phyloP scores from a whole-genome alignment of 2,888 invertebrate species.

The Lochmaea capreae region DNA sequence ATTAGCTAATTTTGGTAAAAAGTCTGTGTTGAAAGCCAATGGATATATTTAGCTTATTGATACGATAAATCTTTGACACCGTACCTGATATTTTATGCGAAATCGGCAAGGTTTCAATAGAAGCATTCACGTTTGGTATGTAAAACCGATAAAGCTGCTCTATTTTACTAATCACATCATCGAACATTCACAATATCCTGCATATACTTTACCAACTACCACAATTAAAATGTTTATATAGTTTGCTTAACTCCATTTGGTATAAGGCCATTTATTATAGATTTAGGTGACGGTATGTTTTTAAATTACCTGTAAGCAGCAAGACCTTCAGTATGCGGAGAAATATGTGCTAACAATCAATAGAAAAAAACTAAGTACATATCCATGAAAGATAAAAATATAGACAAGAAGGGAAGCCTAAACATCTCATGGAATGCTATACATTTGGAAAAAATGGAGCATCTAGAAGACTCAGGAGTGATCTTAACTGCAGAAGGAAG shows the following conservation, averaged over 20 bases:
- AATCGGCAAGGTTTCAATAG: background rate
- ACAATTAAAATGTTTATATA: background rate
- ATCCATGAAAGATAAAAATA: too few species aligned
- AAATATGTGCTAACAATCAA: too few species aligned
- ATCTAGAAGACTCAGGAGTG: too few species aligned
- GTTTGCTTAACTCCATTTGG: background rate
- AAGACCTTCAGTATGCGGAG: too few species aligned
- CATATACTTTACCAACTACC: background rate
- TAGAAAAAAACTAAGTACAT: too few species aligned
- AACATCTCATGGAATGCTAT: too few species aligned
- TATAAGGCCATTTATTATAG: background rate
- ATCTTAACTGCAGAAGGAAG: too few species aligned
- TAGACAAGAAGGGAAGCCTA: too few species aligned
- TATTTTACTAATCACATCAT: background rate
- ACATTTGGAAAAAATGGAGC: too few species aligned
- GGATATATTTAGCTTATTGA: background rate
- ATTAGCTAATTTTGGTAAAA: slow-evolving; percentile 2
- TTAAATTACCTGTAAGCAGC: too few species aligned
- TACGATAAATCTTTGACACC: background rate
- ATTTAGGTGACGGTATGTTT: too few species aligned
- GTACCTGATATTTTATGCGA: background rate
- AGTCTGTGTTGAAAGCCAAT: background rate
- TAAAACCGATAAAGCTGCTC: background rate
- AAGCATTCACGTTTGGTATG: background rate
- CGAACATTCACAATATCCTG: background rate